Conservation (phyloP, 2,888 invertebrate species). For the Mesopsocus fuscifrons region DNA sequence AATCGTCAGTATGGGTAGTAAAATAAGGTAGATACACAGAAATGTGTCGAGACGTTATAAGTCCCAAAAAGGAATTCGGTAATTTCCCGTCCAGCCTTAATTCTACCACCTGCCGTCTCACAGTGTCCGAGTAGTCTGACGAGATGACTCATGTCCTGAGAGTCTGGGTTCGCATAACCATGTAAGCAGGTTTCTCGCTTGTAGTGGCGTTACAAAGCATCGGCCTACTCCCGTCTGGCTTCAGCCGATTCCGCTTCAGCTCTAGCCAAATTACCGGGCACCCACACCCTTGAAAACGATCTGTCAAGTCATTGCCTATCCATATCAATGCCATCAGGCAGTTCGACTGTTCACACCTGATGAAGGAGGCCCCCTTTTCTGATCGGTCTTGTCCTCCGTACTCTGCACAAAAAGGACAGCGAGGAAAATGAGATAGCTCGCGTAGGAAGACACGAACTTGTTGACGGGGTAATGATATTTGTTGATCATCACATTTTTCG, state of each 20-base stretch:
- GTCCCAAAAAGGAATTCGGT: too few species aligned
- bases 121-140: neutral
- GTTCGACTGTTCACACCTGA: too few species aligned
- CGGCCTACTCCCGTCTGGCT: too few species aligned
- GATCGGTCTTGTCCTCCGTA: constrained; percentile 34
- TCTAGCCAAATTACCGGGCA: neutral
- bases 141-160: too few species aligned
- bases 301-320: too few species aligned
- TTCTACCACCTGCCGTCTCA: neutral
- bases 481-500: constrained; percentile 28
- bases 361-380: constrained; percentile 34
- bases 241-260: too few species aligned
- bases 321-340: too few species aligned
- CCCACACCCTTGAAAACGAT: neutral
- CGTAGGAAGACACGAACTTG: constrained; percentile 46
- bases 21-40: too few species aligned
- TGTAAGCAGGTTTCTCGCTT: too few species aligned
- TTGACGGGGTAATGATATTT: constrained; percentile 45
- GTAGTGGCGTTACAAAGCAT: too few species aligned
- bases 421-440: constrained; percentile 46
- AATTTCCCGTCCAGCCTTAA: neutral
- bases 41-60: too few species aligned
- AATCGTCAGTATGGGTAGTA: constrained; percentile 8
- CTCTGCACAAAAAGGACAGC: constrained; percentile 38
- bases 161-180: too few species aligned